These are phyloP conservation scores for Drosophila koepferae DNA, from an alignment of 2,888 invertebrate genomes.

Conservation along the genomic window DNA sequence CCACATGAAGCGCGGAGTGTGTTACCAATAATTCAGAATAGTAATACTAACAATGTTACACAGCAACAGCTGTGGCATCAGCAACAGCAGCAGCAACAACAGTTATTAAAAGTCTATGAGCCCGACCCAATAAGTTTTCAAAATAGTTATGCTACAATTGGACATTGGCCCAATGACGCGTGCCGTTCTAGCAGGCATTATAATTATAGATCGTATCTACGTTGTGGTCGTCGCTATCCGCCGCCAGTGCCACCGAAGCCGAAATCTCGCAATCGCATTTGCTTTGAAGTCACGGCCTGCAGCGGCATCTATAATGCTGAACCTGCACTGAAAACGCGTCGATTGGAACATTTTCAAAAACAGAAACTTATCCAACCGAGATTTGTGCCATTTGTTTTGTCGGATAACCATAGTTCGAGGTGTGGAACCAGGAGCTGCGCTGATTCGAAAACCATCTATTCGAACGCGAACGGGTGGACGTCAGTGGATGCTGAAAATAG, in stretches of 20 bases:
- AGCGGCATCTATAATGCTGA: conserved; percentile 45
- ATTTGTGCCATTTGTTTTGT: conserved; percentile 17
- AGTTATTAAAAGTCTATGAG: conserved; percentile 16
- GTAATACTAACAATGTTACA: conserved; percentile 77
- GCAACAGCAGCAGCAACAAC: conserved; percentile 22
- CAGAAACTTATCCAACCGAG: conserved; percentile 14
- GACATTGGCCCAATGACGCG: conserved; percentile 27
- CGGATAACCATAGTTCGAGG: conserved; percentile 7
- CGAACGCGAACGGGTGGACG: conserved; percentile 16
- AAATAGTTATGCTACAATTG: conserved; percentile 7
- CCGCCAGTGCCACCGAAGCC: conserved; percentile 70
- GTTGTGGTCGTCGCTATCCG: conserved; percentile 45
- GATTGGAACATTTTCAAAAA: conserved; percentile 36
- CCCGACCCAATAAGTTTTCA: background rate
- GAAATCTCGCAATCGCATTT: conserved; percentile 44
- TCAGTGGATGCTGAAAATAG: conserved; percentile 48
- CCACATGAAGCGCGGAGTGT: conserved; percentile 57
- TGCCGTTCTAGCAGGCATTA: conserved; percentile 30
- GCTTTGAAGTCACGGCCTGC: conserved; percentile 50
- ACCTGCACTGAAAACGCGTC: conserved; percentile 66
- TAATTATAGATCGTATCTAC: conserved; percentile 39
- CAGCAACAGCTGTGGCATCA: conserved; percentile 23
- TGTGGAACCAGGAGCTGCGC: conserved; percentile 33
- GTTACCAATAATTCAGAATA: conserved; percentile 83
- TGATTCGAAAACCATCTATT: conserved; percentile 13